Evolutionary conservation across 1,140 invertebrate genomes (phyloP), one percentile per base, ranked within the genome.

Genomic region (Orchesella cincta): DNA sequence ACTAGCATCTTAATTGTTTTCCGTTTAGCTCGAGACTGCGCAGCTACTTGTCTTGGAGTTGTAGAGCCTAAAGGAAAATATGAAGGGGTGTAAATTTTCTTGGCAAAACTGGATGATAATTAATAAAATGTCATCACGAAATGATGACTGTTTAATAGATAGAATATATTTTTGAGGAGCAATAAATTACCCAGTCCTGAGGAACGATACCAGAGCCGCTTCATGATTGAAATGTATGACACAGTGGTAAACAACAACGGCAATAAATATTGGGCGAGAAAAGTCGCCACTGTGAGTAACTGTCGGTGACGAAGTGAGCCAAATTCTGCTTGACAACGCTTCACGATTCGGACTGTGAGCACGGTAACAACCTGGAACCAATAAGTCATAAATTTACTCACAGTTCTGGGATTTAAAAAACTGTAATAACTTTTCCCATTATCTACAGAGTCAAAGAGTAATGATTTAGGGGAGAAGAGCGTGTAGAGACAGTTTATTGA

Each of bases 1-100:
- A 87, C 85, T 54, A 88, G 85, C 87, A 88, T 89, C 81, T 88
- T 88, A 57, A 89, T 86, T 75, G 87, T 87, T 84, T 87, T 85
- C 73, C 82, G 79, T 78, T 86, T 86, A 0, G 83, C 79, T 31
- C 76, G 77, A 0, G 82, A 78, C 46, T 85, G 83, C 20, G 80
- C 73, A 16, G 78, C 73, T 1, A 82, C 35, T 79, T 85, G 84
- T 28, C 79, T 74, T 34, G 83, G 82, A 0, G 85, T 86, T 31
- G 83, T 83, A 8, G 80, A 82, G 29, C 85, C 85, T 36, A 83
- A 52, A 80, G 72, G 28, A 18, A 8, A 46, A 46, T 46, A 46
- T 46, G 5, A 5, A 46, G 18, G 18, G 39, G 18, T 8, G 39
- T 8, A 18, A 8, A 8, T 18, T 46, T 46, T 46, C 39, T 46